A percentile compares a stretch with the other conserved stretches of the same genome.
Conservation (phyloP, 1,140 invertebrate genomes). For the Sminthurinus signatus region DNA sequence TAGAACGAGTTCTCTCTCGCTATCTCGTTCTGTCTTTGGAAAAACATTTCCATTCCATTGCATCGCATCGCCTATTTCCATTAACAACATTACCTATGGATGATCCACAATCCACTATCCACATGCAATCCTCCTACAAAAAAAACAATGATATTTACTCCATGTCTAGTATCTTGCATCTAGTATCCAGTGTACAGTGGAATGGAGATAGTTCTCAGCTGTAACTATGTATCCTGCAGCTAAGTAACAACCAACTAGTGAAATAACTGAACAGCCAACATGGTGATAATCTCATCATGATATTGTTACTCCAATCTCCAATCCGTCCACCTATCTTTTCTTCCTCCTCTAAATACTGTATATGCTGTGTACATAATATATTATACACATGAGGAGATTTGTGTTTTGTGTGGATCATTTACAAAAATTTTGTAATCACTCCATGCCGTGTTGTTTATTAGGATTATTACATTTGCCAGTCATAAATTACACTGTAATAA, state of each 20-base stretch:
- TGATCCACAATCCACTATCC: neutral
- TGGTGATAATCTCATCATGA: slow-evolving; percentile 1
- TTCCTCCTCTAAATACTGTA: too few species aligned
- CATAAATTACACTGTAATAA: slow-evolving; percentile 12
- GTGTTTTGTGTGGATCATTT: too few species aligned
- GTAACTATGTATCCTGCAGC: neutral
- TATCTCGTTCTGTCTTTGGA: too few species aligned
- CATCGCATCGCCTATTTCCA: slow-evolving; percentile 4
- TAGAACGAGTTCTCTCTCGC: slow-evolving; percentile 12
- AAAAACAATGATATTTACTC: neutral
- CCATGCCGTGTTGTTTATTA: slow-evolving; percentile 14
- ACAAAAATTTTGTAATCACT: slow-evolving; percentile 23
- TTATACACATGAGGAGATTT: too few species aligned
- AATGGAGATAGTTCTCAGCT: neutral
- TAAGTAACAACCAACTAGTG: neutral
- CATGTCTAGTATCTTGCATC: neutral
- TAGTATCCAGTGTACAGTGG: neutral
- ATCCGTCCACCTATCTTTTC: neutral
- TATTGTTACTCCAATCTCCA: neutral
- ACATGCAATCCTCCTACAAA: neutral
- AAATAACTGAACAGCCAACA: neutral
- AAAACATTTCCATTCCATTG: slow-evolving; percentile 15
- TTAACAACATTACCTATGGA: neutral
- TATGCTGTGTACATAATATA: too few species aligned
- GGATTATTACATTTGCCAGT: slow-evolving; percentile 8